These are phyloP conservation scores for Thelohanellus kitauei DNA, from an alignment of 30 jellyfish, hydroid and myxozoan genomes.

Conservation along the genomic window DNA sequence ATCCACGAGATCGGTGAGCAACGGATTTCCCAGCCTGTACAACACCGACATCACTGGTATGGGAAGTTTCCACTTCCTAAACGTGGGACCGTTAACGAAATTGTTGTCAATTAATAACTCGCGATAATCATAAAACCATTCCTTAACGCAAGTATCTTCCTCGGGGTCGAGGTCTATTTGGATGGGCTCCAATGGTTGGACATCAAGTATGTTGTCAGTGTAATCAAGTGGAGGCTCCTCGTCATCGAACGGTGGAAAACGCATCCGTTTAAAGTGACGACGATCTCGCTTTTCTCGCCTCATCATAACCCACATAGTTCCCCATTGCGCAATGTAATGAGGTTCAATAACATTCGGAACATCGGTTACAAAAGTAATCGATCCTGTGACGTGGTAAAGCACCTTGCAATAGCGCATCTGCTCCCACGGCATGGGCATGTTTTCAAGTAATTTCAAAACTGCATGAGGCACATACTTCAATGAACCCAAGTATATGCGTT, in stretches of 20 bases:
- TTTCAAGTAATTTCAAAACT: slow-evolving; percentile 58
- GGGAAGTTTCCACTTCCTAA: too few species aligned
- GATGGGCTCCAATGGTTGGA: slow-evolving; percentile 72
- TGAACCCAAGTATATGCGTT: too few species aligned
- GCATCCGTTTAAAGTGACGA: slow-evolving; percentile 75
- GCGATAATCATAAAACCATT: slow-evolving; percentile 90
- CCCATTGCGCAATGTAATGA: slow-evolving; percentile 89
- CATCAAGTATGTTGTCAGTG: slow-evolving; percentile 91
- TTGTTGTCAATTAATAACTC: slow-evolving; percentile 36
- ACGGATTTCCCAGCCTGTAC: too few species aligned
- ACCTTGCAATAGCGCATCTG: slow-evolving; percentile 78
- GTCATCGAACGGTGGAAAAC: slow-evolving; percentile 98
- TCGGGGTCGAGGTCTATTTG: slow-evolving; percentile 73
- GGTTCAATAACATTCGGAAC: slow-evolving; percentile 97
- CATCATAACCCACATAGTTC: slow-evolving; percentile 98
- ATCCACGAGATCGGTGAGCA: too few species aligned
- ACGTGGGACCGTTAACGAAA: too few species aligned
- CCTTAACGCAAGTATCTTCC: slow-evolving; percentile 51
- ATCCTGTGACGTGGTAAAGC: slow-evolving; percentile 79
- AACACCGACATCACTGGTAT: too few species aligned
- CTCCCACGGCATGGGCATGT: slow-evolving; percentile 99
- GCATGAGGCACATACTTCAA: slow-evolving; percentile 98
- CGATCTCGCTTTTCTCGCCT: slow-evolving; percentile 94
- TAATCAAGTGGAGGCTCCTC: slow-evolving; percentile 95
- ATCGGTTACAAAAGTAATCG: slow-evolving; percentile 72